Conservation (phyloP, 2,888 invertebrate genomes). For the Latrodectus hesperus region DNA sequence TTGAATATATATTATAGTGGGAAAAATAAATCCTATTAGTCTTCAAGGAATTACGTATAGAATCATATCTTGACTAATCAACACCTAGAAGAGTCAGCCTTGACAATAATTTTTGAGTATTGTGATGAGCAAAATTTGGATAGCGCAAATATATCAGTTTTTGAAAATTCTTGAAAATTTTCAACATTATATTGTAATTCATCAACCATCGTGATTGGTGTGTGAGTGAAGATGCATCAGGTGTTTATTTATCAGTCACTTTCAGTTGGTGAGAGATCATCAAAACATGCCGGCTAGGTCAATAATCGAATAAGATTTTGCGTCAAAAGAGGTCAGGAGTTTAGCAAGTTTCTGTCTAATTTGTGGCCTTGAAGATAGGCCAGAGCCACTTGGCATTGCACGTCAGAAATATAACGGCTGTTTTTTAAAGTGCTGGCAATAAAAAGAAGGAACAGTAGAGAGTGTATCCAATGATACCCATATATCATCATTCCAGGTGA, state of each 20-base stretch:
- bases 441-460: neutral
- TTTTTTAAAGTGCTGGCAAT: constrained; percentile 14
- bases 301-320: neutral
- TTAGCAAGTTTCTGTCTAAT: too few species aligned
- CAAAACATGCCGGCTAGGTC: constrained; percentile 10
- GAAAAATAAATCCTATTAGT: too few species aligned
- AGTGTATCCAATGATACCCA: constrained; percentile 10
- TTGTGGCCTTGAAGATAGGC: neutral
- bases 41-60: too few species aligned
- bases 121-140: too few species aligned
- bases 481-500: constrained; percentile 17
- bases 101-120: too few species aligned
- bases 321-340: constrained; percentile 1
- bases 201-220: too few species aligned
- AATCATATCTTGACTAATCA: too few species aligned
- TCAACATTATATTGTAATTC: too few species aligned
- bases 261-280: constrained; percentile 21
- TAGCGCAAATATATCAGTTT: too few species aligned
- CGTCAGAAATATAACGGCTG: constrained; percentile 14
- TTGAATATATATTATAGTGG: too few species aligned
- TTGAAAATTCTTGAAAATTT: too few species aligned
- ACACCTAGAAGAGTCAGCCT: too few species aligned
- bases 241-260: neutral
- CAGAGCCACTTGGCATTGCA: constrained; percentile 10
- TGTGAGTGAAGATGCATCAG: neutral